Evolutionary conservation across 2,113 vertebrate species (phyloP).

Genomic region (Azemiops feae): DNA sequence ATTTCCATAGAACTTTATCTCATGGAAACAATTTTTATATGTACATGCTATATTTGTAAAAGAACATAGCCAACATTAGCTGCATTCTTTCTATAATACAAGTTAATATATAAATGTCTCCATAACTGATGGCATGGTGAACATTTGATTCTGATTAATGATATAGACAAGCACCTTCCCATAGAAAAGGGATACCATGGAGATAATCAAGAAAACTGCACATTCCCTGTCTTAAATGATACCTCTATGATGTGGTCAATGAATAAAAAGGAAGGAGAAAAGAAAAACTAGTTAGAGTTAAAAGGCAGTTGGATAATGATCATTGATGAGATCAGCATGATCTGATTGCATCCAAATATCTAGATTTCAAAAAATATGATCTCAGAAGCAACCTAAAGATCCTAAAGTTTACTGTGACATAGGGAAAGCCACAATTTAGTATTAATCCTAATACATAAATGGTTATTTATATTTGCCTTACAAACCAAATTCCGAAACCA

Average conservation of each 20-base stretch:
- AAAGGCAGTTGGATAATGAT: too few relatives aligned
- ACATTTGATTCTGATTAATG: neutral
- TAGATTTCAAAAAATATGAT: neutral
- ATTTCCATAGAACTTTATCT: neutral
- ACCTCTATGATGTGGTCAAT: neutral
- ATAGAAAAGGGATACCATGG: neutral
- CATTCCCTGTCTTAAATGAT: neutral
- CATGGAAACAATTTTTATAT: fast-evolving
- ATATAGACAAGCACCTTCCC: neutral
- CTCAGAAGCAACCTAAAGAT: neutral
- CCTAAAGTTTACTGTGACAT: neutral
- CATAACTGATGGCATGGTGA: neutral
- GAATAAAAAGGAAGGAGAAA: too few relatives aligned
- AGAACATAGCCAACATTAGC: neutral
- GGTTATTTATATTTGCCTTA: neutral
- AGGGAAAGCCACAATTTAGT: neutral
- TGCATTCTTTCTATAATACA: neutral
- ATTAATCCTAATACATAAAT: neutral
- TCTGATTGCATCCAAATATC: too few relatives aligned
- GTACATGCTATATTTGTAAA: constrained; percentile 1
- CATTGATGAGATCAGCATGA: neutral
- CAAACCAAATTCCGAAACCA: neutral
- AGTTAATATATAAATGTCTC: neutral
- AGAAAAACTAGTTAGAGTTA: neutral
- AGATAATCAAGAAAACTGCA: neutral